Evolutionary conservation across 2,113 vertebrate species (phyloP).

Genomic region (Phaethornis superciliosus): DNA sequence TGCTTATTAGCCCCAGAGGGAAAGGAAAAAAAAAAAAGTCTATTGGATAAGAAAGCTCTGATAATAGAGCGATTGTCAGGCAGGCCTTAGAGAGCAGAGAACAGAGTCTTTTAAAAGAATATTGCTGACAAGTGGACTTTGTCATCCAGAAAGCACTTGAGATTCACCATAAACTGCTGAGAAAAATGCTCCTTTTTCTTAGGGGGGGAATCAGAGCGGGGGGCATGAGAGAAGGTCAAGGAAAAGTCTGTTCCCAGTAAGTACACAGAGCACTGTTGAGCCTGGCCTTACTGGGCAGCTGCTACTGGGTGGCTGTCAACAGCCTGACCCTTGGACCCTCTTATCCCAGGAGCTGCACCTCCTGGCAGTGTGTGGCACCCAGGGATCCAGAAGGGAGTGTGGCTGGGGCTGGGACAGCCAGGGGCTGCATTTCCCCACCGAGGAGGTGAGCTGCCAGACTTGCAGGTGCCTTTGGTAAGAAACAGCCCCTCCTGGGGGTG

Average conservation of each 20-base stretch:
- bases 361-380: too few species aligned
- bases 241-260: constrained; percentile 53
- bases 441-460: too few species aligned
- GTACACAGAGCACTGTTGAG: not conserved
- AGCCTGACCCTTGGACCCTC: not conserved
- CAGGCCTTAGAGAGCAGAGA: not conserved
- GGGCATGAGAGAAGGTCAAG: constrained; percentile 22
- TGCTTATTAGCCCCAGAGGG: constrained; percentile 36
- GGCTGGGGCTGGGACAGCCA: too few species aligned
- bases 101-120: constrained; percentile 19
- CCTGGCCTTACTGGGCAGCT: not conserved
- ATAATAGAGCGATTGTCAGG: constrained; percentile 70
- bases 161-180: not conserved
- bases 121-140: constrained; percentile 67
- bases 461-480: too few species aligned
- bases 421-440: too few species aligned
- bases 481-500: too few species aligned
- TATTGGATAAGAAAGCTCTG: not conserved
- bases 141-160: constrained; percentile 30
- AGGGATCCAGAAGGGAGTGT: too few species aligned
- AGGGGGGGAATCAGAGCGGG: not conserved
- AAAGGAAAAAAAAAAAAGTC: not conserved
- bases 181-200: constrained; percentile 31
- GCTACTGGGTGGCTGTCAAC: too few species aligned
- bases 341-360: not conserved